A percentile compares a stretch with the other conserved stretches of the same genome.
Conservation (phyloP, 2,113 vertebrate species). For the Pangasianodon gigas region DNA sequence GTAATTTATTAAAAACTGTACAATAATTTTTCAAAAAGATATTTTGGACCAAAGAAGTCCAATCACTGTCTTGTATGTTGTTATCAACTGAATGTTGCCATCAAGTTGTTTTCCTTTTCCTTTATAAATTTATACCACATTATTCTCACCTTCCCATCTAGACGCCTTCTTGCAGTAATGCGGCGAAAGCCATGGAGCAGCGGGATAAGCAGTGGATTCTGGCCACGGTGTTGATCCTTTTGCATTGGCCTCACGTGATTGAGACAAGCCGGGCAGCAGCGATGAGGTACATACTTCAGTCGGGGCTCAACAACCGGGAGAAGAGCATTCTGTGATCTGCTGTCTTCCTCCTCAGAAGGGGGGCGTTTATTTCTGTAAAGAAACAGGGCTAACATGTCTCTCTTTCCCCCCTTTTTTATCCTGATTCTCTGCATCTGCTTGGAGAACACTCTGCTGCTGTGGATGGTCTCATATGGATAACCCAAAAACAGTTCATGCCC, state of each 20-base stretch:
- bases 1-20: background rate
- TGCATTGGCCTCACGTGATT: slow-evolving; percentile 65
- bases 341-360: slow-evolving; percentile 13
- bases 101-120: background rate
- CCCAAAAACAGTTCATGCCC: no score
- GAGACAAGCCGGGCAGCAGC: slow-evolving; percentile 78
- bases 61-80: background rate
- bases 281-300: slow-evolving; percentile 70
- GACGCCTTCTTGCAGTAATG: slow-evolving; percentile 78
- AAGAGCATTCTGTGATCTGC: background rate
- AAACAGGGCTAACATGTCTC: background rate
- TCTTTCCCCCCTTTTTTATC: background rate
- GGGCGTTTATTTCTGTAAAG: slow-evolving; percentile 36
- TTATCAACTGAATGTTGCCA: background rate
- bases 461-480: background rate
- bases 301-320: slow-evolving; percentile 70
- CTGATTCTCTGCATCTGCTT: background rate
- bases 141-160: slow-evolving; percentile 76
- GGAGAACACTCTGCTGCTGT: background rate
- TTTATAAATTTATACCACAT: background rate
- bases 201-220: slow-evolving; percentile 82
- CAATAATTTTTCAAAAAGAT: background rate
- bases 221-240: slow-evolving; percentile 71
- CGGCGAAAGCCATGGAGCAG: slow-evolving; percentile 83
- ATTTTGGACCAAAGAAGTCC: background rate